A percentile compares a stretch with the other conserved stretches of the same genome.
Conservation (phyloP, 2,888 invertebrate species). For the Saturnia pavonia region DNA sequence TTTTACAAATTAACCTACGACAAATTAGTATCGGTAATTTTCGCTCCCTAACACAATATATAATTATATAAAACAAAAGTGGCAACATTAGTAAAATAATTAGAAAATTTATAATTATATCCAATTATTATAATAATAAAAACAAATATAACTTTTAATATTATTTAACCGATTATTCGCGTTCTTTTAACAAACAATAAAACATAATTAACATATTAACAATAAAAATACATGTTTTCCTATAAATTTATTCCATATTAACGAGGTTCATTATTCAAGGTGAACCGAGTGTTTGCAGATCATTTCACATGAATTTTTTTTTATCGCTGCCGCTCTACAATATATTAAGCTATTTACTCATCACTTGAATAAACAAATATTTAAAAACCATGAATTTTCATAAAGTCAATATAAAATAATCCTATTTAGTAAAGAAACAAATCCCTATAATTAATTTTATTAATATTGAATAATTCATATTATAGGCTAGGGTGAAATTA, state of each 20-base stretch:
- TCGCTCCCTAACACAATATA: neutral
- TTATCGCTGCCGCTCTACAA: neutral
- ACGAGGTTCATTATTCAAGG: neutral
- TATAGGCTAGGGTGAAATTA: no score
- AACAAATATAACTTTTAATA: neutral
- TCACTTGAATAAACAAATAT: neutral
- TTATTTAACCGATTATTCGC: neutral
- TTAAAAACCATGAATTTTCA: neutral
- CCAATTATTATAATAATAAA: neutral
- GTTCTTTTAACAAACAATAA: neutral
- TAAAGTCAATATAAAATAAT: neutral
- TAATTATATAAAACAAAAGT: neutral
- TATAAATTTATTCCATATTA: neutral
- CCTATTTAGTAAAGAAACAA: neutral
- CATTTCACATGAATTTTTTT: neutral
- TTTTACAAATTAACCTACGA: neutral
- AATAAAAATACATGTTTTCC: neutral
- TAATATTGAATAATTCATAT: neutral
- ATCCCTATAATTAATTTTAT: neutral
- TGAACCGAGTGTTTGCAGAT: neutral
- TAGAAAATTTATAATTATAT: neutral
- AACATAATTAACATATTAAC: conserved; percentile 3
- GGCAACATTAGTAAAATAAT: neutral
- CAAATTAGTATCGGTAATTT: neutral
- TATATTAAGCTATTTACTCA: neutral